These are phyloP conservation scores for Natrix natrix DNA, from an alignment of 2,797 vertebrate species.

Conservation along the genomic window DNA sequence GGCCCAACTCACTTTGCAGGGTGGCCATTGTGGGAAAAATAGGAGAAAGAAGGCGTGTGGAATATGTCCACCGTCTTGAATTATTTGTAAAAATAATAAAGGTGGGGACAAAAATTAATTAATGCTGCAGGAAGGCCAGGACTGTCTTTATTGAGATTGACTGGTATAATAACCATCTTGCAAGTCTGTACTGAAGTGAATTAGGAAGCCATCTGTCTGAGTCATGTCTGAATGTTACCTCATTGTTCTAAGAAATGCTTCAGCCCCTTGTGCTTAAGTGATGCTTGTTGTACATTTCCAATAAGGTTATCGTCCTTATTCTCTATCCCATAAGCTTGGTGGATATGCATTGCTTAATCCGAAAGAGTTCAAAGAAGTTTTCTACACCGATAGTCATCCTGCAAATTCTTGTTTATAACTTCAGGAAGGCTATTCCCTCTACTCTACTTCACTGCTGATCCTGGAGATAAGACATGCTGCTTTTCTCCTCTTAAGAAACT, in stretches of 20 bases:
- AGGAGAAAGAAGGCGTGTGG: neutral
- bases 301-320: neutral
- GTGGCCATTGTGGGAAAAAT: neutral
- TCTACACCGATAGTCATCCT: neutral
- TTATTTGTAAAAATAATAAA: neutral
- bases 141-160: neutral
- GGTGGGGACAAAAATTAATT: neutral
- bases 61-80: neutral
- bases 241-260: neutral
- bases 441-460: neutral
- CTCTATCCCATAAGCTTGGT: neutral
- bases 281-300: neutral
- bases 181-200: neutral
- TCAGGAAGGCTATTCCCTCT: neutral
- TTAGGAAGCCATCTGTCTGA: neutral
- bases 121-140: neutral
- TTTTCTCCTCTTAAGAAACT: neutral
- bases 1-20: neutral
- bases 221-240: neutral
- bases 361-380: neutral
- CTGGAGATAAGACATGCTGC: neutral
- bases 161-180: neutral
- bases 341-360: neutral
- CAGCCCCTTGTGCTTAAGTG: neutral
- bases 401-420: neutral